phyloP scores from a whole-genome alignment of 2,888 invertebrate genomes.

The Villa cingulata region DNA sequence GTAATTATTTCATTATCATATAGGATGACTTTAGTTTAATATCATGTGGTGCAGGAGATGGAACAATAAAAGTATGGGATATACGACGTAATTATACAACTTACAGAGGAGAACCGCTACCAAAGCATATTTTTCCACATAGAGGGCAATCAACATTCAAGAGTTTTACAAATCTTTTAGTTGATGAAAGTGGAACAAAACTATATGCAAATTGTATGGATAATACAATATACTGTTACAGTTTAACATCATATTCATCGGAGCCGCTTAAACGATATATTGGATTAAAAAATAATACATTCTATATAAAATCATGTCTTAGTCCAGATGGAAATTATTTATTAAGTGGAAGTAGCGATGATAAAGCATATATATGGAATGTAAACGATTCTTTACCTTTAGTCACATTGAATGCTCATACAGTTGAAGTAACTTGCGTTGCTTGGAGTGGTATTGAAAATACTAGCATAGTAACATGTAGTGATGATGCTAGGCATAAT shows the following conservation, averaged over 20 bases:
- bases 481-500: slow-evolving; percentile 67
- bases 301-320: slow-evolving; percentile 71
- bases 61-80: slow-evolving; percentile 79
- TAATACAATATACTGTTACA: slow-evolving; percentile 72
- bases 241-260: slow-evolving; percentile 52
- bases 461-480: slow-evolving; percentile 60
- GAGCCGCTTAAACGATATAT: slow-evolving; percentile 50
- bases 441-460: slow-evolving; percentile 56
- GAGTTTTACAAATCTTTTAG: slow-evolving; percentile 63
- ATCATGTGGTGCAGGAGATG: slow-evolving; percentile 79
- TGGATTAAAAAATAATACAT: slow-evolving; percentile 67
- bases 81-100: slow-evolving; percentile 63
- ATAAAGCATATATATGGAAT: slow-evolving; percentile 77
- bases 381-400: slow-evolving; percentile 50
- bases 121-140: slow-evolving; percentile 60
- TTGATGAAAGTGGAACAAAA: slow-evolving; percentile 53
- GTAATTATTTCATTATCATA: not conserved
- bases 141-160: slow-evolving; percentile 52
- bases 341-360: slow-evolving; percentile 79
- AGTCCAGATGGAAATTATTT: slow-evolving; percentile 71
- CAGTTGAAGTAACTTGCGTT: slow-evolving; percentile 76
- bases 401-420: slow-evolving; percentile 58
- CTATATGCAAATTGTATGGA: slow-evolving; percentile 83
- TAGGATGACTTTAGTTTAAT: slow-evolving; percentile 61
- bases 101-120: slow-evolving; percentile 52